A percentile compares a stretch with the other conserved stretches of the same genome.
phyloP scores from a whole-genome alignment of 2,797 vertebrate genomes.

The Mormyrops attenuatus region DNA sequence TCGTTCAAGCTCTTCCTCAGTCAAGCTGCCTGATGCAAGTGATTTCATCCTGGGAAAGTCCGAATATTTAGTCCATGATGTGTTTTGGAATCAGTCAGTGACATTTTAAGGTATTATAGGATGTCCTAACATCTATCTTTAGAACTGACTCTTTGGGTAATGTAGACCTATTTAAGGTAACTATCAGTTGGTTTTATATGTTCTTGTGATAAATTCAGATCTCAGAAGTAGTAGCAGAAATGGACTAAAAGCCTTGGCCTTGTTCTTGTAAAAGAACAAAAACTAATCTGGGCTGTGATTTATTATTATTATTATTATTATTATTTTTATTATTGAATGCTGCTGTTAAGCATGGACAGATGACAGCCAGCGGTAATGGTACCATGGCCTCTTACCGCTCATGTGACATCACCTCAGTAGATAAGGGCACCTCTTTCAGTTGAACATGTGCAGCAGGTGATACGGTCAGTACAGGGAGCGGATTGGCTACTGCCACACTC shows the following conservation, averaged over 20 bases:
- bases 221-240: neutral
- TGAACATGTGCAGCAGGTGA: neutral
- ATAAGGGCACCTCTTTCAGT: neutral
- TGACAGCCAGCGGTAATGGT: neutral
- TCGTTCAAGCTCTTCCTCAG: neutral
- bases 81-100: neutral
- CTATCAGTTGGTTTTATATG: neutral
- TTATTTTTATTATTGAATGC: neutral
- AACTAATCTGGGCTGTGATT: neutral
- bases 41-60: slow-evolving; percentile 32
- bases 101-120: neutral
- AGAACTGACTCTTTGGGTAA: neutral
- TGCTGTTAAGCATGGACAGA: neutral
- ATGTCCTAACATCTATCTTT: neutral
- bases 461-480: neutral
- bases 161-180: neutral
- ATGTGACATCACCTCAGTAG: neutral
- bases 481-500: neutral
- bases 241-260: neutral
- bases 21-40: neutral
- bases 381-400: neutral
- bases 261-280: neutral
- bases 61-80: neutral
- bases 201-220: neutral
- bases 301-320: neutral